These are phyloP conservation scores for Lepeophtheirus nordmannii DNA, from an alignment of 2,888 invertebrate species.

Conservation along the genomic window DNA sequence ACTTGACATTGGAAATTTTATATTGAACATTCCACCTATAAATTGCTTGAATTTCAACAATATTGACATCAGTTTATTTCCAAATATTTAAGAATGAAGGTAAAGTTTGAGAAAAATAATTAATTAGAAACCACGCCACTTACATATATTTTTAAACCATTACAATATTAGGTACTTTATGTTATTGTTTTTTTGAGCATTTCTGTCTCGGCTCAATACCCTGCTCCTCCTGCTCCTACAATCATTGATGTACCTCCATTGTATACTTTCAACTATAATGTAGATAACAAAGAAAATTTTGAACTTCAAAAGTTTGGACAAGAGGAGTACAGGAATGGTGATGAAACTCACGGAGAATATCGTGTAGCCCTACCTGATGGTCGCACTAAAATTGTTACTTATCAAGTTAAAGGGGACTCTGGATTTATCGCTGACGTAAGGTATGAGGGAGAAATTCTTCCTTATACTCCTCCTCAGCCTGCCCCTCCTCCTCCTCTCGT, in stretches of 20 bases:
- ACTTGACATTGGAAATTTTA: too few species aligned
- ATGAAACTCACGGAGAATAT: not conserved
- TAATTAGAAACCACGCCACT: too few species aligned
- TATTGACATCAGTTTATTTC: too few species aligned
- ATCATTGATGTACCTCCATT: not conserved
- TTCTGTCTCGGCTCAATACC: not conserved
- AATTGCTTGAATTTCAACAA: too few species aligned
- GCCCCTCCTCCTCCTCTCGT: not conserved
- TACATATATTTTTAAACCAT: too few species aligned
- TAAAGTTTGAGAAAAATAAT: too few species aligned
- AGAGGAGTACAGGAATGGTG: not conserved
- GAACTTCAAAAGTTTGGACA: constrained; percentile 1
- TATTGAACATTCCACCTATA: too few species aligned
- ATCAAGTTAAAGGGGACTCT: not conserved
- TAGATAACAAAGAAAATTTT: not conserved
- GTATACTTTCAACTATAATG: not conserved
- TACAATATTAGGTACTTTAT: too few species aligned
- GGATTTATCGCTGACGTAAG: not conserved
- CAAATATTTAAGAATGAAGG: too few species aligned
- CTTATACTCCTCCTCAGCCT: not conserved
- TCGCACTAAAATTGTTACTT: not conserved
- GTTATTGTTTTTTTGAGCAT: too few species aligned
- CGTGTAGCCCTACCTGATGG: not conserved
- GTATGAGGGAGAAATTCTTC: constrained; percentile 3
- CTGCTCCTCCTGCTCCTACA: not conserved